Evolutionary conservation across 2,797 vertebrate species (phyloP), one percentile per base, ranked within the genome.

Genomic region (Semotilus atromaculatus): DNA sequence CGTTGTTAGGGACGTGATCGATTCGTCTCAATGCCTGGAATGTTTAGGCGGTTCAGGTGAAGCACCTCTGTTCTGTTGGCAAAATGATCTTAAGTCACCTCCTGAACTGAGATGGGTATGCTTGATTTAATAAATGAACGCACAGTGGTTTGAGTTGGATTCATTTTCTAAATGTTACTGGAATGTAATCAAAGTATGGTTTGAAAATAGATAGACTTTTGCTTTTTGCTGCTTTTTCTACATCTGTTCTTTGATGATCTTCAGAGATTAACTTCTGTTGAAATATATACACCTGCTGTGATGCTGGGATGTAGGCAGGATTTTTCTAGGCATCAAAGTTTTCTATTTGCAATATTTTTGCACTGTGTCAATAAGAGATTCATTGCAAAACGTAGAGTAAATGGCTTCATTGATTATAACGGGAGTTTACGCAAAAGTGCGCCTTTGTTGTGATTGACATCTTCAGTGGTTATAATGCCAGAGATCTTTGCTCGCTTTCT

Each of bases 141-240:
- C 66, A 83, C 74, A 81, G 45, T 58, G 66, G 34, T 86, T 91
- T 85, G 36, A 86, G 90, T 84, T 86, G 74, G 81, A 91, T 89
- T 86, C 76, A 90, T 92, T 90, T 88, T 68, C 7, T 72, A 66
- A 82, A 81, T 66, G 81, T 81, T 55, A 40, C 84, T 75, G 75
- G 82, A 90, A 88, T 81, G 36, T 48, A 78, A 80, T 72, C 71
- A 64, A 45, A 29, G 19, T 68, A 71, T 71, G 14, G 76, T 29
- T 23, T 83, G 29, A 67, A 71, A 88, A 91, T 90, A 90, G 89
- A 90, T 82, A 81, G 89, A 85, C 86, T 91, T 86, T 89, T 91
- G 88, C 60, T 86, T 85, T 70, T 66, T 73, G 38, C 2, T 60
- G 43, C 90, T 79, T 89, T 85, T 89, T 92, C 88, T 88, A 87